Conservation (phyloP, 2,888 invertebrate genomes). For the Apodemia mormo region DNA sequence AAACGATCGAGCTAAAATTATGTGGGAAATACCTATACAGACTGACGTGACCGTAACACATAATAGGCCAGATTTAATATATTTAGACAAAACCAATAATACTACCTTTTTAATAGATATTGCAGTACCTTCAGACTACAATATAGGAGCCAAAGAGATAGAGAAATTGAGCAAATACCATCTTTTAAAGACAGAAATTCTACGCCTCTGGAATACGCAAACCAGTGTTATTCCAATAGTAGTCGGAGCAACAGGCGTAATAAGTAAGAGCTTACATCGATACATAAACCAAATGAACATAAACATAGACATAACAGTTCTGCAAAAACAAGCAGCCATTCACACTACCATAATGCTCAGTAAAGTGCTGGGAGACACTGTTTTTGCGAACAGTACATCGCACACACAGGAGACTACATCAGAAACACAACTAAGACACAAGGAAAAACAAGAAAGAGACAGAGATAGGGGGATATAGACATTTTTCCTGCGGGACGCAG, state of each 20-base stretch:
- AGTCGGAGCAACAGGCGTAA: no score
- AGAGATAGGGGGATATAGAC: no score
- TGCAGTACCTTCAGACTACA: constrained; percentile 27
- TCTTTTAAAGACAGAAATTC: constrained; percentile 4
- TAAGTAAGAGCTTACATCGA: neutral
- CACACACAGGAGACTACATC: no score
- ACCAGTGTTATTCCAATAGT: neutral
- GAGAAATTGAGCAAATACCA: constrained; percentile 23
- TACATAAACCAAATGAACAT: neutral
- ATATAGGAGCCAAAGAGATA: constrained; percentile 25
- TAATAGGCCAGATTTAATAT: constrained; percentile 24
- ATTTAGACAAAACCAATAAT: constrained; percentile 21
- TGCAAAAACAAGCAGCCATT: constrained; percentile 11
- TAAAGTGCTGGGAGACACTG: neutral
- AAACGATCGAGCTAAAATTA: constrained; percentile 27
- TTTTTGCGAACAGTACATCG: no score
- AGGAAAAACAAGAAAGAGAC: no score
- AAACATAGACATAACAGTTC: neutral
- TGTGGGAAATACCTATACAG: no score
- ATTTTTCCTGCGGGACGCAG: no score
- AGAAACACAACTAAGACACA: no score
- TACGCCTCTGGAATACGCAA: constrained; percentile 20
- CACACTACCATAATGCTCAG: neutral
- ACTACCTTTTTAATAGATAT: constrained; percentile 25
- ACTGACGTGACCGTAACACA: no score